Conservation (phyloP, 2,113 vertebrate species). For the Podocnemis expansa region DNA sequence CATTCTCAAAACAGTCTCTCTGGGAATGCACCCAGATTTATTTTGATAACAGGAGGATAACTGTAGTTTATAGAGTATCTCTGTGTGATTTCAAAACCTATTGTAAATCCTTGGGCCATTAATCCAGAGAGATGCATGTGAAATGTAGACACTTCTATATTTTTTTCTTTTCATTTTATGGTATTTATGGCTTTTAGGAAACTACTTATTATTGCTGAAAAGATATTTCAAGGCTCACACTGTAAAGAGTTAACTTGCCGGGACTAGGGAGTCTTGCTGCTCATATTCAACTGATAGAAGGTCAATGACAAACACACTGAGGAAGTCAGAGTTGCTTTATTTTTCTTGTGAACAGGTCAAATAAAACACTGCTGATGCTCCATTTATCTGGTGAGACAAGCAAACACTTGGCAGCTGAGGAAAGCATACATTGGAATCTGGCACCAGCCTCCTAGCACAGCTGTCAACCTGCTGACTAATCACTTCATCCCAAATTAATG, state of each 20-base stretch:
- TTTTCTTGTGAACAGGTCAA: constrained; percentile 69
- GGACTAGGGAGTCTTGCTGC: background rate
- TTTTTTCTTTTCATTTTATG: constrained; percentile 9
- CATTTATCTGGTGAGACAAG: constrained; percentile 63
- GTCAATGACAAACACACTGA: constrained; percentile 36
- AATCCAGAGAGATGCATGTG: background rate
- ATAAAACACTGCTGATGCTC: constrained; percentile 66
- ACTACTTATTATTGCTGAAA: constrained; percentile 29
- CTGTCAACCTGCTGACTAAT: constrained; percentile 63
- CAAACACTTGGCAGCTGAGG: constrained; percentile 65
- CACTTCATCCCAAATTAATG: constrained; percentile 55
- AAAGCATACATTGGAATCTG: constrained; percentile 45
- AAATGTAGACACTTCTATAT: background rate
- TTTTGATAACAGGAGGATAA: background rate
- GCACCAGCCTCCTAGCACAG: constrained; percentile 42
- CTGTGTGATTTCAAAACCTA: background rate
- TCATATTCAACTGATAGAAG: constrained; percentile 42
- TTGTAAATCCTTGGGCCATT: constrained; percentile 39
- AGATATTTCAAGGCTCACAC: background rate
- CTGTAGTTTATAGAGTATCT: background rate
- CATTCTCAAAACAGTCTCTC: fast-evolving
- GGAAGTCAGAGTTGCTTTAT: constrained; percentile 60
- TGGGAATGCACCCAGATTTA: constrained; percentile 9
- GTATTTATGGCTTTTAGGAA: background rate
- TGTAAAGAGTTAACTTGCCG: constrained; percentile 56